Evolutionary conservation across 2,113 vertebrate species (phyloP).

Genomic region (Tringa solitaria): DNA sequence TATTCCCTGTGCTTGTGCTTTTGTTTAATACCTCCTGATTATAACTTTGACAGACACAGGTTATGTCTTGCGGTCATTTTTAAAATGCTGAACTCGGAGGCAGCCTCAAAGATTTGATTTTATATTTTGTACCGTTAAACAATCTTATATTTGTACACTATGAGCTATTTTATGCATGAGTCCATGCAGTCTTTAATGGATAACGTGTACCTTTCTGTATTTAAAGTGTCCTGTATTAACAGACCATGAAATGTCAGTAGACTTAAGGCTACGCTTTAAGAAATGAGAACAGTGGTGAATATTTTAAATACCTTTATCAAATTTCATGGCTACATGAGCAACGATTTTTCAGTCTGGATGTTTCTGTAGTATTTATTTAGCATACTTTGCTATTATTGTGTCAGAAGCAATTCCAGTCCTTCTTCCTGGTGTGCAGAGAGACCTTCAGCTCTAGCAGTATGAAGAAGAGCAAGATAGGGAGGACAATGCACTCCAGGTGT

Average conservation of each 20-base stretch:
- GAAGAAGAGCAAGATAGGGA: neutral
- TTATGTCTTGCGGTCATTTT: neutral
- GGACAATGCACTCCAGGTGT: neutral
- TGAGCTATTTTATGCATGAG: neutral
- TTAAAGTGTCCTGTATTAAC: constrained; percentile 58
- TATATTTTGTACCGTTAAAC: constrained; percentile 5
- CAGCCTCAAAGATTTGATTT: neutral
- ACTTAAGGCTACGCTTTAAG: constrained; percentile 60
- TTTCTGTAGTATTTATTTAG: constrained; percentile 19
- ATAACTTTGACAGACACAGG: neutral
- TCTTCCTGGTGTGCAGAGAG: neutral
- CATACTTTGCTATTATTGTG: neutral
- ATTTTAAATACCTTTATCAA: constrained; percentile 65
- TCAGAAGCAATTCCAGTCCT: neutral
- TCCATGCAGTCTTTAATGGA: constrained; percentile 20
- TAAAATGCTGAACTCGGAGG: neutral
- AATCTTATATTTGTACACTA: neutral
- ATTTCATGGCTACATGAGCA: constrained; percentile 50
- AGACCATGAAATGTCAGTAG: constrained; percentile 69
- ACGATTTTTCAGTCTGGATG: constrained; percentile 16
- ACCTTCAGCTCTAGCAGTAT: neutral
- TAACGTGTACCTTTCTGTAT: constrained; percentile 40
- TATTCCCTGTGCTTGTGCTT: neutral
- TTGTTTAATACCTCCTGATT: neutral
- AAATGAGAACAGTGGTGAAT: constrained; percentile 50